Conservation (phyloP, 1,140 invertebrate species). For the Apis florea region DNA sequence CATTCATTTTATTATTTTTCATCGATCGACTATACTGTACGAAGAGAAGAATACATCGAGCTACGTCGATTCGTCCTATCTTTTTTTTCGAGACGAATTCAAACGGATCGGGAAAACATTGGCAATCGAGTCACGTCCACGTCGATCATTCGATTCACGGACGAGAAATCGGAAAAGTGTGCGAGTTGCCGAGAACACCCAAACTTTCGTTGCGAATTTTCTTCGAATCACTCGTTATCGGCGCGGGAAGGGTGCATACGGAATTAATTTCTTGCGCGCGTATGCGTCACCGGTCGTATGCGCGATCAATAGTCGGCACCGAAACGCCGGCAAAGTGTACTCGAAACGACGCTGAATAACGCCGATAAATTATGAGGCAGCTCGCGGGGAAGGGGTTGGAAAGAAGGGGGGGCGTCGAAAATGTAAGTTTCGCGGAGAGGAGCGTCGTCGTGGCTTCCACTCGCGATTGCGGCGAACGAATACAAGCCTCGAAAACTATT, state of each 20-base stretch:
- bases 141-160: neutral
- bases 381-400: neutral
- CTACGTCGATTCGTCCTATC: too few species aligned
- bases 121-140: neutral
- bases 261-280: conserved; percentile 62
- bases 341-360: conserved; percentile 45
- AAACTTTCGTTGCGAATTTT: conserved; percentile 15
- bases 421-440: conserved; percentile 19
- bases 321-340: conserved; percentile 48
- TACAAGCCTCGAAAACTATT: neutral
- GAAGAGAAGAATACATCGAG: too few species aligned
- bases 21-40: too few species aligned
- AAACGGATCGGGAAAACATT: neutral
- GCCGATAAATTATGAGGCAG: conserved; percentile 52
- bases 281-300: conserved; percentile 33
- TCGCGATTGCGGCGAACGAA: neutral
- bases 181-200: conserved; percentile 35
- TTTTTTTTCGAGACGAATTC: neutral
- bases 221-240: conserved; percentile 59
- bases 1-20: too few species aligned
- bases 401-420: conserved; percentile 10
- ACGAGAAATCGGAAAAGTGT: neutral
- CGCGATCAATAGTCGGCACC: conserved; percentile 48
- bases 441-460: neutral
- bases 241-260: conserved; percentile 61